Conservation (phyloP, 2,797 vertebrate species). For the Pantherophis vulpinus region DNA sequence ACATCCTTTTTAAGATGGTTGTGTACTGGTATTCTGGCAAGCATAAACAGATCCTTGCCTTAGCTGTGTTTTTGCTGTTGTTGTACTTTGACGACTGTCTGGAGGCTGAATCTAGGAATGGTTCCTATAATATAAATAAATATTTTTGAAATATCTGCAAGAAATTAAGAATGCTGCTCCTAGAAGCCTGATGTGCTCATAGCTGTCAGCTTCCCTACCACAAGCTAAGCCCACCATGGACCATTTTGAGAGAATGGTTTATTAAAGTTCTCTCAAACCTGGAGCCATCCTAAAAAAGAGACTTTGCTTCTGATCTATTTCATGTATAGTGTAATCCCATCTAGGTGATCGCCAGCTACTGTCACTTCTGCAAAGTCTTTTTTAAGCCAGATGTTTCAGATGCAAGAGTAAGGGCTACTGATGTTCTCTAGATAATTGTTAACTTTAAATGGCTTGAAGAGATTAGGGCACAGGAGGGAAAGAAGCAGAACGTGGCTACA, state of each 20-base stretch:
- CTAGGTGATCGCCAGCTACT: too few species aligned
- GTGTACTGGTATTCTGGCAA: neutral
- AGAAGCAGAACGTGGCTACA: accelerated
- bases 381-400: neutral
- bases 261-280: neutral
- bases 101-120: neutral
- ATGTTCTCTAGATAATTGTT: neutral
- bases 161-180: neutral
- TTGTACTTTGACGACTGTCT: neutral
- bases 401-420: neutral
- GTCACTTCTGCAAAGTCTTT: neutral
- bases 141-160: neutral
- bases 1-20: neutral
- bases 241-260: neutral
- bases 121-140: neutral
- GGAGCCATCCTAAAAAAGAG: neutral
- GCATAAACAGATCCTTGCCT: neutral
- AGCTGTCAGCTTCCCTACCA: neutral
- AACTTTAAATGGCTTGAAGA: neutral
- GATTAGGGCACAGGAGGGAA: neutral
- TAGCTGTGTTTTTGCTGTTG: neutral
- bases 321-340: too few species aligned
- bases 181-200: neutral
- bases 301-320: neutral
- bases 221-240: neutral